These are phyloP conservation scores for Heliconius ismenius DNA, from an alignment of 2,888 invertebrate genomes.

Conservation along the genomic window DNA sequence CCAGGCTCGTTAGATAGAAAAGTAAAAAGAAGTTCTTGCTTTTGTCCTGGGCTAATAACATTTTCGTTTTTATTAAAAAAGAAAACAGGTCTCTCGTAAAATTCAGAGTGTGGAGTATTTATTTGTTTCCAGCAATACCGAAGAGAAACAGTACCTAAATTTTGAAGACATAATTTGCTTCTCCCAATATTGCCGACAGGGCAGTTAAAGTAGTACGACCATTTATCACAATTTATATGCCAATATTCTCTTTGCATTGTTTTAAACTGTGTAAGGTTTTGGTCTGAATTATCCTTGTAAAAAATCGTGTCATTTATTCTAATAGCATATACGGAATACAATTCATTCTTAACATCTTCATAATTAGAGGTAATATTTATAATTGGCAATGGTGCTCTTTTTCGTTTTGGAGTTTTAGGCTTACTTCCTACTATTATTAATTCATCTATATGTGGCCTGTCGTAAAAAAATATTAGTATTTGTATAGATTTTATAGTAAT, in stretches of 20 bases:
- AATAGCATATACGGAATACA: slow-evolving; percentile 59
- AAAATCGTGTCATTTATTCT: slow-evolving; percentile 69
- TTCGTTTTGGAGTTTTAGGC: slow-evolving; percentile 57
- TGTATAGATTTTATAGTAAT: not conserved
- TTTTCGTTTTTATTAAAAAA: slow-evolving; percentile 82
- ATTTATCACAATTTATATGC: slow-evolving; percentile 60
- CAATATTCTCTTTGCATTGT: slow-evolving; percentile 54
- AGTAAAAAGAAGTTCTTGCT: slow-evolving; percentile 68
- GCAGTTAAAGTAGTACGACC: slow-evolving; percentile 74
- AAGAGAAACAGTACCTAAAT: slow-evolving; percentile 75
- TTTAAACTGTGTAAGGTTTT: slow-evolving; percentile 50
- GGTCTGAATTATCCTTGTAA: slow-evolving; percentile 56
- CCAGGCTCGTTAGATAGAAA: slow-evolving; percentile 70
- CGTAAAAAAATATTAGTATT: slow-evolving; percentile 43
- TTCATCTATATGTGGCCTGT: slow-evolving; percentile 59
- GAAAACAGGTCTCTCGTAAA: slow-evolving; percentile 68
- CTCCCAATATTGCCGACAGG: slow-evolving; percentile 61
- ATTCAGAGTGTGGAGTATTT: slow-evolving; percentile 58
- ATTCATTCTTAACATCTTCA: slow-evolving; percentile 38
- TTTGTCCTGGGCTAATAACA: slow-evolving; percentile 77
- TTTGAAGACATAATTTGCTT: slow-evolving; percentile 69
- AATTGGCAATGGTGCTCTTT: slow-evolving; percentile 54
- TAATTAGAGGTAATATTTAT: slow-evolving; percentile 50
- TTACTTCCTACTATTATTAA: slow-evolving; percentile 64
- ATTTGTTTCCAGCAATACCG: slow-evolving; percentile 77